phyloP scores from a whole-genome alignment of 2,113 vertebrate species.

The Leptosomus discolor region DNA sequence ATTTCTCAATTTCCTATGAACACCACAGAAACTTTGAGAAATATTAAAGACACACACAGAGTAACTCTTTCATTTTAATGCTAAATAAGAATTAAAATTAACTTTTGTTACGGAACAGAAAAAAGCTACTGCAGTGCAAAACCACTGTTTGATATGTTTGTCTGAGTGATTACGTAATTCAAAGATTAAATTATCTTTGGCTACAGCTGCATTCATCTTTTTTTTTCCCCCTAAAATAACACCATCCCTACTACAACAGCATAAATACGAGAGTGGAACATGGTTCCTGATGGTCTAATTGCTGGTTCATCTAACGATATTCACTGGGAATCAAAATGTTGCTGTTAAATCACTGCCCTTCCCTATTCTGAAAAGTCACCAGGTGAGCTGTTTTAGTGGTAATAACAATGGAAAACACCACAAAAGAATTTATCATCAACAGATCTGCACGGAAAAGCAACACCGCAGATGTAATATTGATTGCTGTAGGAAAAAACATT shows the following conservation, averaged over 20 bases:
- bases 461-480: not conserved
- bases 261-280: not conserved
- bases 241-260: not conserved
- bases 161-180: not conserved
- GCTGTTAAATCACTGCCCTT: not conserved
- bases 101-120: not conserved
- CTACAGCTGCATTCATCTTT: not conserved
- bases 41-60: not conserved
- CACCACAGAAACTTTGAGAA: not conserved
- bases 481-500: not conserved
- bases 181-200: not conserved
- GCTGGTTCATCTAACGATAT: not conserved
- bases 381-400: not conserved
- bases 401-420: not conserved
- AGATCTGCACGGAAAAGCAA: not conserved
- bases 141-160: not conserved
- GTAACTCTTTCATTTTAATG: not conserved
- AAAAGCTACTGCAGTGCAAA: not conserved
- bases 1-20: not conserved
- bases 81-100: not conserved
- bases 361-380: not conserved
- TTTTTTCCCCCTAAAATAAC: not conserved
- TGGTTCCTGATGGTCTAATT: not conserved
- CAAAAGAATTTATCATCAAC: not conserved
- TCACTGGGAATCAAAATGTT: not conserved